Evolutionary conservation across 1,140 invertebrate genomes (phyloP).

Genomic region (Cydia strobilella): DNA sequence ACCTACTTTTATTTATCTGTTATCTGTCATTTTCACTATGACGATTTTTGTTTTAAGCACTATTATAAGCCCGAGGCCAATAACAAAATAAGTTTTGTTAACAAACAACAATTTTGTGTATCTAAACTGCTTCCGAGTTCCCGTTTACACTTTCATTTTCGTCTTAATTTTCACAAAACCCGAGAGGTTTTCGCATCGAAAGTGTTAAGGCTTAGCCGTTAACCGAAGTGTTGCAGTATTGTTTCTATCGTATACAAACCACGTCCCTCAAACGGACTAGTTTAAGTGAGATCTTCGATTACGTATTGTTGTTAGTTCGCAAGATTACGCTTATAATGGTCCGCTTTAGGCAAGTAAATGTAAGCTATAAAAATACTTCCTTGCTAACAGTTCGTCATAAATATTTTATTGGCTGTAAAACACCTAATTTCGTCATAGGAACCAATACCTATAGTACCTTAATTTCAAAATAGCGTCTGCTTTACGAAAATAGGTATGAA

Average conservation of each 20-base stretch:
- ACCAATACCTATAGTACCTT: not conserved
- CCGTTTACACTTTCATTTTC: not conserved
- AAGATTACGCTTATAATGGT: not conserved
- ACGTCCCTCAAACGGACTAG: not conserved
- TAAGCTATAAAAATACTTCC: not conserved
- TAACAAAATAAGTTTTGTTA: no score
- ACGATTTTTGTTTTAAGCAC: no score
- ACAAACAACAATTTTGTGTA: not conserved
- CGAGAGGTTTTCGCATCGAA: constrained; percentile 6
- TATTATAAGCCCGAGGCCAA: no score
- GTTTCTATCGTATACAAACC: not conserved
- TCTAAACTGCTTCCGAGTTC: not conserved
- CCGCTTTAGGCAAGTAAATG: not conserved
- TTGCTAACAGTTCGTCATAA: constrained; percentile 7
- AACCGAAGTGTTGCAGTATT: constrained; percentile 4
- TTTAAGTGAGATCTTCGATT: not conserved
- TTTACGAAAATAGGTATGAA: not conserved
- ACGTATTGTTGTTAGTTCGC: not conserved
- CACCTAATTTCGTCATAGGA: constrained; percentile 5
- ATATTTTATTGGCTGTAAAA: constrained; percentile 16
- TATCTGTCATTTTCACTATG: no score
- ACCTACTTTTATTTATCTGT: no score
- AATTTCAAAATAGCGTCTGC: not conserved
- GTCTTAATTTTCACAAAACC: not conserved
- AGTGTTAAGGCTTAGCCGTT: constrained; percentile 13